phyloP scores from a whole-genome alignment of 2,797 vertebrate species.

The Darevskia nairensis region DNA sequence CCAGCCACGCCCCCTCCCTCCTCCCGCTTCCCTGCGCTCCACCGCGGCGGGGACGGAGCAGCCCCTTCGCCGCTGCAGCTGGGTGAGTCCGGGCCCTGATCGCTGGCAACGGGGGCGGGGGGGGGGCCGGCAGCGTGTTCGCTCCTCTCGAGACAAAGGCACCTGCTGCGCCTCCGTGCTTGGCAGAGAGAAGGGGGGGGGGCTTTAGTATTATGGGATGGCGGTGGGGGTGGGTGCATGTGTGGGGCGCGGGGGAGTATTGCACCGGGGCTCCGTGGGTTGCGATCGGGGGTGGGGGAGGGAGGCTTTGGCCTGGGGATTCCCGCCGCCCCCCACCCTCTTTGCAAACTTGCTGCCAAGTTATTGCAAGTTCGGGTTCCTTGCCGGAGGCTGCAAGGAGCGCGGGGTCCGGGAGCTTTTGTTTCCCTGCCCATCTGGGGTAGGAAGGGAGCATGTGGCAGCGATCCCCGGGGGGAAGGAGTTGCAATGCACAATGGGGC shows the following conservation, averaged over 20 bases:
- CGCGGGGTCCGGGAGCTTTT: background rate
- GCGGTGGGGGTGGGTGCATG: background rate
- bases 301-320: background rate
- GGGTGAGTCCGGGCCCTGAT: conserved; percentile 7
- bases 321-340: fast-evolving
- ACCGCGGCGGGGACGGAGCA: background rate
- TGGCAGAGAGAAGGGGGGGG: no score
- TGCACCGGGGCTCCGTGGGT: no score
- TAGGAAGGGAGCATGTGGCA: background rate
- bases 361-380: background rate
- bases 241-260: background rate
- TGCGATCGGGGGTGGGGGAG: background rate
- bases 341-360: background rate
- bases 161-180: background rate
- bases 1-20: conserved; percentile 17
- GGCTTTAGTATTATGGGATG: background rate
- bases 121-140: background rate
- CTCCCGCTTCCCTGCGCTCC: background rate
- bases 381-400: background rate
- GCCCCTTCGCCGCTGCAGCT: background rate
- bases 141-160: background rate
- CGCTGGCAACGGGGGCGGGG: no score
- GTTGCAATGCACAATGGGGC: background rate
- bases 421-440: background rate
- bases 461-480: background rate